phyloP scores from a whole-genome alignment of 2,888 invertebrate species.

The Cephonodes hylas region DNA sequence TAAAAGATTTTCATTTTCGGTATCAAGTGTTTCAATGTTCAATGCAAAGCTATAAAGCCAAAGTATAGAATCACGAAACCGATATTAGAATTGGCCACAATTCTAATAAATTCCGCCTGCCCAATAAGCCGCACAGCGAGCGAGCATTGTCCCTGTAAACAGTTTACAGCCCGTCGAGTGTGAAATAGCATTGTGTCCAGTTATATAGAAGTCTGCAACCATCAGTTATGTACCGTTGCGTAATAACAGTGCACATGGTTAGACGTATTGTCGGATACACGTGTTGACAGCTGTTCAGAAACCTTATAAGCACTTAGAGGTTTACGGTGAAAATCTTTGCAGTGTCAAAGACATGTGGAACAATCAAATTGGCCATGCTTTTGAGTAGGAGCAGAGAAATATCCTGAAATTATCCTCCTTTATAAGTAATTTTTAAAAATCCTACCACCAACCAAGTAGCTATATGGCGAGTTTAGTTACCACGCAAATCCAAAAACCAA shows the following conservation, averaged over 20 bases:
- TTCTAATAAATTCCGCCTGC: not conserved
- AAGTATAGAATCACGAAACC: not conserved
- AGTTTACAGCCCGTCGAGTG: constrained; percentile 1
- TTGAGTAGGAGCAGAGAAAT: too few species aligned
- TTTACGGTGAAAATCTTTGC: too few species aligned
- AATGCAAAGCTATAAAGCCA: too few species aligned
- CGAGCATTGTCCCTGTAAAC: constrained; percentile 15
- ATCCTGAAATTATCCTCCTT: too few species aligned
- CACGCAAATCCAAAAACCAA: not conserved
- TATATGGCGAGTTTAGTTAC: not conserved
- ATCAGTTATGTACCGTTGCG: not conserved
- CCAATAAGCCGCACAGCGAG: not conserved
- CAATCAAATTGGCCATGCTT: too few species aligned
- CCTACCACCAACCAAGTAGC: too few species aligned
- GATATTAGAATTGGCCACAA: not conserved
- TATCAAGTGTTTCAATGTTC: too few species aligned
- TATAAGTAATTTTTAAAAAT: too few species aligned
- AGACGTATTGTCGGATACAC: not conserved
- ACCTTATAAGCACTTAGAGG: not conserved
- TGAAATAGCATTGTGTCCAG: not conserved
- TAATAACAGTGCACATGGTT: not conserved
- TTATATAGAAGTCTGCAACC: not conserved
- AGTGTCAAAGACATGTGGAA: too few species aligned
- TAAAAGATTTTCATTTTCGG: too few species aligned
- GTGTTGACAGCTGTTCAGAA: not conserved